Evolutionary conservation across 2,113 vertebrate genomes (phyloP).

Genomic region (Cyprinodon tularosa): DNA sequence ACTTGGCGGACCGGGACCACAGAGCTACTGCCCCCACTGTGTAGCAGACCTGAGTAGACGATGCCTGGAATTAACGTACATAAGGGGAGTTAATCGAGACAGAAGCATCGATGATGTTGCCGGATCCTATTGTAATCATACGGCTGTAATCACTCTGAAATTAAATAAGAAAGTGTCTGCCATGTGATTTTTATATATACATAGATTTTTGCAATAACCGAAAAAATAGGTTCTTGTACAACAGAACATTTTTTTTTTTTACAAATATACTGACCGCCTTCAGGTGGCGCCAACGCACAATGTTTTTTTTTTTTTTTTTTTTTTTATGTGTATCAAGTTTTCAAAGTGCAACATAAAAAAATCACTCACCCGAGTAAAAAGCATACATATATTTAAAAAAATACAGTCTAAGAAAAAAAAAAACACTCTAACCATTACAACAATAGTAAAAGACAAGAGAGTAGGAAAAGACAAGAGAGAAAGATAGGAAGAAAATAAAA

Average conservation of each 20-base stretch:
- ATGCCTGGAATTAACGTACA: slow-evolving; percentile 17
- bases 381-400: no score
- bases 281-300: slow-evolving; percentile 38
- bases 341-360: no score
- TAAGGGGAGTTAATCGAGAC: slow-evolving; percentile 40
- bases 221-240: background rate
- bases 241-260: background rate
- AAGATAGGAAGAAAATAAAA: no score
- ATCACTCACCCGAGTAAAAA: no score
- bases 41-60: slow-evolving; percentile 59
- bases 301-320: background rate
- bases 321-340: no score
- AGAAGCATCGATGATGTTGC: background rate
- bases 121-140: no score
- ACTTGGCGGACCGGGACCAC: slow-evolving; percentile 59
- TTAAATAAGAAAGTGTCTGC: background rate
- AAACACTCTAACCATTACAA: no score
- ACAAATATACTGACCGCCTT: background rate
- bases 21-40: slow-evolving; percentile 48
- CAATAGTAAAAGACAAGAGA: no score
- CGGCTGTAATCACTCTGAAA: no score
- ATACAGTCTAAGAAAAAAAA: no score
- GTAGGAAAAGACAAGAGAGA: no score
- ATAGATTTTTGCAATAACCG: background rate
- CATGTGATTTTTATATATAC: background rate